These are phyloP conservation scores for Poeciliopsis presidionis DNA, from an alignment of 2,797 vertebrate genomes.

Conservation along the genomic window DNA sequence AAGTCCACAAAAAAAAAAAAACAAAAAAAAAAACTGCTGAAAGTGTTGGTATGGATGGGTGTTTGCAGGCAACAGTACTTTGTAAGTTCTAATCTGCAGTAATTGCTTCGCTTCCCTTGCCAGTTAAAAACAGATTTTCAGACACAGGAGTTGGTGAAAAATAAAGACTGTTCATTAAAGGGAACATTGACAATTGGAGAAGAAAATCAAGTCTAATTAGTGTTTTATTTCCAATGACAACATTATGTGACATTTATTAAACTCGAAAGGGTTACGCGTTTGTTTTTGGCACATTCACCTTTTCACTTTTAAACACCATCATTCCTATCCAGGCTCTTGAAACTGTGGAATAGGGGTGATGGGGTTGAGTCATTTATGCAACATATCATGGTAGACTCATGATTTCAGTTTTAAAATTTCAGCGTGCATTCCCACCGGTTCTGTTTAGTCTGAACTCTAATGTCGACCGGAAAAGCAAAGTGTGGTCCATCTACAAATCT, in stretches of 20 bases:
- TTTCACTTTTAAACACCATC: not conserved
- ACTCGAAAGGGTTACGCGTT: not conserved
- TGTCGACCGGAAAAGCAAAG: too few species aligned
- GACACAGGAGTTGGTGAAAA: conserved; percentile 9
- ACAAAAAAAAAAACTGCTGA: not conserved
- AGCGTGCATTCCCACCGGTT: not conserved
- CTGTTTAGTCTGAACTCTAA: too few species aligned
- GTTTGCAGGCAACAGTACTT: conserved; percentile 22
- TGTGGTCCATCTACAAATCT: too few species aligned
- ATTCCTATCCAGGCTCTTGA: not conserved
- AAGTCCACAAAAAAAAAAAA: not conserved
- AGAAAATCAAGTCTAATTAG: not conserved
- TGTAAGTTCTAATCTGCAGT: conserved; percentile 31
- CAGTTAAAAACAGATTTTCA: conserved; percentile 33
- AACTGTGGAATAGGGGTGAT: not conserved
- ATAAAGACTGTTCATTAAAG: conserved; percentile 1
- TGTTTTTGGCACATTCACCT: not conserved
- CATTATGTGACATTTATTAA: not conserved
- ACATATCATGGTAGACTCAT: not conserved
- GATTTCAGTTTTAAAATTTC: not conserved
- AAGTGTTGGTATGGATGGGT: conserved; percentile 35
- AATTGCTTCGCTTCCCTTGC: conserved; percentile 18
- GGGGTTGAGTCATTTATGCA: not conserved
- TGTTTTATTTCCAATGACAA: not conserved
- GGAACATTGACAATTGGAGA: not conserved